Conservation (phyloP, 2,113 vertebrate genomes). For the Phoenicopterus ruber region DNA sequence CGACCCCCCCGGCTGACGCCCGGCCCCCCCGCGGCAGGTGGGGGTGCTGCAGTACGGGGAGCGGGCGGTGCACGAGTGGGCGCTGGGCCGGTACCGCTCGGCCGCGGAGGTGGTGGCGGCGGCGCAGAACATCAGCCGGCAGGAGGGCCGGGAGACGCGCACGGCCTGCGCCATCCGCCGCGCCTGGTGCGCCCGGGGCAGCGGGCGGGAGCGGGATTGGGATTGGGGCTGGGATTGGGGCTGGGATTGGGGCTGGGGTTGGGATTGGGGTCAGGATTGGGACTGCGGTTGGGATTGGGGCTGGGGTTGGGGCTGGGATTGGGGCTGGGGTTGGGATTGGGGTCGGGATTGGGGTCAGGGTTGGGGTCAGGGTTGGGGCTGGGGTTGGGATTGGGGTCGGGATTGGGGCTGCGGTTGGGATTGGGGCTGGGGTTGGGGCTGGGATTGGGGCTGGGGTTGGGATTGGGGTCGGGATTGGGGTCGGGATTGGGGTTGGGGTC, state of each 20-base stretch:
- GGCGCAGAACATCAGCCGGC: conserved; percentile 89
- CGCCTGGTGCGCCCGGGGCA: conserved; percentile 80
- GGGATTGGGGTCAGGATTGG: too few relatives aligned
- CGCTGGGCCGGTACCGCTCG: conserved; percentile 83
- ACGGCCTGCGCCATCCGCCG: conserved; percentile 86
- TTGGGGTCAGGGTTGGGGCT: too few relatives aligned
- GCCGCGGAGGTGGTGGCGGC: conserved; percentile 86
- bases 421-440: rapidly evolving
- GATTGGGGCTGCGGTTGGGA: rapidly evolving
- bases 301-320: too few relatives aligned
- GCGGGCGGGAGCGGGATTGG: background rate
- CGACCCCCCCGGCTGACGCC: too few relatives aligned
- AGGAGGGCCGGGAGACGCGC: conserved; percentile 90
- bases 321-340: rapidly evolving
- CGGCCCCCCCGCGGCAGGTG: conserved; percentile 73
- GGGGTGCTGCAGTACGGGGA: conserved; percentile 94
- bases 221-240: background rate
- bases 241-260: rapidly evolving
- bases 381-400: rapidly evolving
- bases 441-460: rapidly evolving
- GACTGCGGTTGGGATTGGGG: background rate
- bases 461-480: rapidly evolving
- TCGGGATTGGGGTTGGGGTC: rapidly evolving
- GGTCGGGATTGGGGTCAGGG: rapidly evolving
- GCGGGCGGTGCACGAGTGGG: conserved; percentile 87